phyloP scores from a whole-genome alignment of 2,888 invertebrate species.

The Sinopyrophorus schimmeli region DNA sequence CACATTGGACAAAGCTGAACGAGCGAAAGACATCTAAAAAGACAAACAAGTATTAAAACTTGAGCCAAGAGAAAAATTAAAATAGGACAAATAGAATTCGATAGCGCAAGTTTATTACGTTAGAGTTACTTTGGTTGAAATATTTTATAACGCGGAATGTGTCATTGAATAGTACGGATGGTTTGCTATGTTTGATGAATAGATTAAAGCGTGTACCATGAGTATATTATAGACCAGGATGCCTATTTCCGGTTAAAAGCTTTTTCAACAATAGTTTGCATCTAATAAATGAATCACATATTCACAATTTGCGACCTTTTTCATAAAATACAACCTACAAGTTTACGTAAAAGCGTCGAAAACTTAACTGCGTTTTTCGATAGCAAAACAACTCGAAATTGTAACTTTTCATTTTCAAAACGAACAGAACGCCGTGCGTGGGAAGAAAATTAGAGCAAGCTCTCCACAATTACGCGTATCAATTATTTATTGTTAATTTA shows the following conservation, averaged over 20 bases:
- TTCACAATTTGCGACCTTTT: constrained; percentile 9
- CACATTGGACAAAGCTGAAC: constrained; percentile 27
- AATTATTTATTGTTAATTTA: constrained; percentile 11
- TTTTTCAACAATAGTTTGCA: constrained; percentile 32
- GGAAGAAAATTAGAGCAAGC: constrained; percentile 3
- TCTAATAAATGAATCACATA: constrained; percentile 6
- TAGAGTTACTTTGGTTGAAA: background rate
- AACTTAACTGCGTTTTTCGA: too few species aligned
- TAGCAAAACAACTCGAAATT: too few species aligned
- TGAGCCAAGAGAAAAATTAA: background rate
- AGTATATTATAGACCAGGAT: constrained; percentile 45
- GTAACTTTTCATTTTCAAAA: too few species aligned
- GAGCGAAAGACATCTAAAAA: constrained; percentile 39
- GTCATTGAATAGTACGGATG: constrained; percentile 48
- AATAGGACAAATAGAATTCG: background rate
- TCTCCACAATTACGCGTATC: constrained; percentile 9
- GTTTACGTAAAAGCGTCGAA: too few species aligned
- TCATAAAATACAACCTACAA: too few species aligned
- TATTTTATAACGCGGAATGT: constrained; percentile 37
- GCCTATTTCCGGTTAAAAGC: constrained; percentile 45
- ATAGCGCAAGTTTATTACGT: background rate
- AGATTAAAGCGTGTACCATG: constrained; percentile 43
- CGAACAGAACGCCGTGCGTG: background rate
- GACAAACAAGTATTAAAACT: background rate
- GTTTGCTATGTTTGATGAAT: constrained; percentile 45